Base-by-base conservation (phyloP, 92 coral and sea anemone species). In the Pocillopora grandis region DNA sequence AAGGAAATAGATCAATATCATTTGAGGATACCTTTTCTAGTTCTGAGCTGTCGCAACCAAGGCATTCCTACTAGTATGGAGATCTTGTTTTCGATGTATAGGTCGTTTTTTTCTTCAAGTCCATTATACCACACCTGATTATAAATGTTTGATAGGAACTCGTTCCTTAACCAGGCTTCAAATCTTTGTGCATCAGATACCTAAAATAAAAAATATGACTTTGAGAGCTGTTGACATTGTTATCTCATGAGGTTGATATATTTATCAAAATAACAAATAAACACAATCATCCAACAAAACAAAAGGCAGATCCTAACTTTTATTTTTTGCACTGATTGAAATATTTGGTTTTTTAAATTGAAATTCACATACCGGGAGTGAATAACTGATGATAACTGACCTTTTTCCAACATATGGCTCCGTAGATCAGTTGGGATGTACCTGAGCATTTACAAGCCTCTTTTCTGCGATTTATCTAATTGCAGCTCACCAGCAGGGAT, bases 51-150 rank as follows among this genome's bases (percentile, higher is more conserved):
- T 48, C 90, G 55, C 59, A 87, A 63, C 80, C 87, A 65, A 3
- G 90, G 90, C 90, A 87, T 87, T 10, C 90, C 87, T 14, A 87
- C 27, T 31, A 87, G 63, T 33, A 87, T 81, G n/a, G 87, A 81
- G 14, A 69, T 83, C 72, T 87, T 87, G 77, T 87, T 81, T 5
- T 37, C 82, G 23, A 81, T 75, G 42, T 57, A 87, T 35, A 66
- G 60, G 27, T 87, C 86, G 14, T 42, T 31, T 55, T 63, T 58
- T 21, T 87, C 90, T 31, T 37, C 13, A 62, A 66, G 71, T 7
- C 82, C 86, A 36, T 81, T 87, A 72, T 87, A 87, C 90, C 90
- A 87, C 13, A 79, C 61, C 10, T 79, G 86, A 31, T 72, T 66
- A 20, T 87, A 87, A 60, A 87, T 62, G 11, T 87, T 87, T 15